Evolutionary conservation across 2,113 vertebrate genomes (phyloP).

Genomic region (Cebus imitator): DNA sequence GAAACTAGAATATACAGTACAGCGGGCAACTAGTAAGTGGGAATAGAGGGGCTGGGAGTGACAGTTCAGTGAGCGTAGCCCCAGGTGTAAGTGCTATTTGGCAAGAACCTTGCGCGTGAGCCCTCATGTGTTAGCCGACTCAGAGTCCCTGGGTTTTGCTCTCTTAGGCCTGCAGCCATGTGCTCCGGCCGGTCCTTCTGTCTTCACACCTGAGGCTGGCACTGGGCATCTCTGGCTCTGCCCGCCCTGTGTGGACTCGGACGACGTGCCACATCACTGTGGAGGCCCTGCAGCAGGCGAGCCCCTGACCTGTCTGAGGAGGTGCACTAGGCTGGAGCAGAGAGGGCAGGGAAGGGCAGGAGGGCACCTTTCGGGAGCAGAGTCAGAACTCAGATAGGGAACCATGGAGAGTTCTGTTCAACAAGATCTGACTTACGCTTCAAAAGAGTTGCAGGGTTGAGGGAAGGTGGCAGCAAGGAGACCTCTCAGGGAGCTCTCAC

Average conservation of each 20-base stretch:
- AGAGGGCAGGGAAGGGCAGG: not conserved
- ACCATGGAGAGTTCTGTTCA: not conserved
- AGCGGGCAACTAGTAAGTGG: not conserved
- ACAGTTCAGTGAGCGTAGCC: rapidly evolving
- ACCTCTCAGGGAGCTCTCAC: not conserved
- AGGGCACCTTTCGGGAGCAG: not conserved
- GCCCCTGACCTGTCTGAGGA: not conserved
- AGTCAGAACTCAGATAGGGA: not conserved
- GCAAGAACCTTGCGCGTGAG: rapidly evolving
- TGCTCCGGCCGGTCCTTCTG: not conserved
- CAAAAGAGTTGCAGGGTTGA: rapidly evolving
- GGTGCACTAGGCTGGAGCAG: rapidly evolving
- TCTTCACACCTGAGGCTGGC: not conserved
- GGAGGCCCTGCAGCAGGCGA: not conserved
- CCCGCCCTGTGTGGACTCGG: rapidly evolving
- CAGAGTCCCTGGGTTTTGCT: rapidly evolving
- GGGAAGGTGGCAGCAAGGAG: not conserved
- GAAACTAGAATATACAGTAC: rapidly evolving
- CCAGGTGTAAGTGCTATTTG: rapidly evolving
- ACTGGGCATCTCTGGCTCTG: not conserved
- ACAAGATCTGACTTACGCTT: not conserved
- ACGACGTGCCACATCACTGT: rapidly evolving
- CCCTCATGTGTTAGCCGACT: rapidly evolving
- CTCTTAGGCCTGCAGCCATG: not conserved
- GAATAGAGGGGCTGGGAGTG: rapidly evolving